phyloP scores from a whole-genome alignment of 2,113 vertebrate species.

The Nycticebus coucang region DNA sequence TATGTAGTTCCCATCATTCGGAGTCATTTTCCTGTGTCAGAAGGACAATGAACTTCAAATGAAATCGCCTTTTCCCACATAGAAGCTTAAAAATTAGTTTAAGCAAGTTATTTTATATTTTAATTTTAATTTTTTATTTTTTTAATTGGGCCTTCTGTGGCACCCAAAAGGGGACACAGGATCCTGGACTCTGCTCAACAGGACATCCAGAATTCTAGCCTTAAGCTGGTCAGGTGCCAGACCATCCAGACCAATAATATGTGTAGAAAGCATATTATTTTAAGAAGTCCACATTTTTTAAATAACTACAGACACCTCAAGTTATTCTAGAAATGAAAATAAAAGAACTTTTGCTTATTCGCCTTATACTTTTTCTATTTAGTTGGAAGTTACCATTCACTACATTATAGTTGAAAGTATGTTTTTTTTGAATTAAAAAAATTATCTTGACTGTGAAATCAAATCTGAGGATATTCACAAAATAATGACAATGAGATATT shows the following conservation, averaged over 20 bases:
- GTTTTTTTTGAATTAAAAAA: too few species aligned
- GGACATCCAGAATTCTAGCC: too few species aligned
- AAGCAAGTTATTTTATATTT: constrained; percentile 57
- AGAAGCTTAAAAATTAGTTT: constrained; percentile 65
- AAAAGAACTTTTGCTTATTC: not conserved
- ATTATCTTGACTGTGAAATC: not conserved
- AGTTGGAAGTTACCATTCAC: not conserved
- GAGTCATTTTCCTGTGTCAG: too few species aligned
- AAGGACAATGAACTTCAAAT: constrained; percentile 71
- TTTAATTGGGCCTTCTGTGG: too few species aligned
- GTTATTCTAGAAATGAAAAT: constrained; percentile 56
- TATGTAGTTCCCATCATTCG: too few species aligned
- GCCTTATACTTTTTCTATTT: constrained; percentile 15
- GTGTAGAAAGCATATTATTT: constrained; percentile 55
- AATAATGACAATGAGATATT: not conserved
- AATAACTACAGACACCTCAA: constrained; percentile 62
- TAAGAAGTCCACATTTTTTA: constrained; percentile 61
- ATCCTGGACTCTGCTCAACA: too few species aligned
- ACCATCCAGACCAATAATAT: too few species aligned
- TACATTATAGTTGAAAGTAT: constrained; percentile 42
- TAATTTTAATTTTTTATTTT: too few species aligned
- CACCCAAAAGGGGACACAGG: too few species aligned
- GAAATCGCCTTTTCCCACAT: constrained; percentile 70
- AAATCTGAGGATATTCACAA: not conserved
- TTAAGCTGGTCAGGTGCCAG: too few species aligned